Conservation (phyloP, 2,113 vertebrate genomes). For the Oreotragus oreotragus region DNA sequence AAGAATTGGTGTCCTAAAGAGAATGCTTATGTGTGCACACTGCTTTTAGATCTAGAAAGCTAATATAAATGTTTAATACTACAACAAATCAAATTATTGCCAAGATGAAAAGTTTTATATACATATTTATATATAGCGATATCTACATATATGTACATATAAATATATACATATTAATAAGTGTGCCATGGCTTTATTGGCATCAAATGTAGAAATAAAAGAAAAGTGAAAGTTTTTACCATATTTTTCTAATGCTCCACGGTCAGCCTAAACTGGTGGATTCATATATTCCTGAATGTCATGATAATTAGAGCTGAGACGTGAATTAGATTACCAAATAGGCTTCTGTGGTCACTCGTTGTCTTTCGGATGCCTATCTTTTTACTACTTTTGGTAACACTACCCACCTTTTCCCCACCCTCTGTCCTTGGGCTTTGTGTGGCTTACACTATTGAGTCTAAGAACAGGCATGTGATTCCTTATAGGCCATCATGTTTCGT, state of each 20-base stretch:
- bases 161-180: not conserved
- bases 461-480: not conserved
- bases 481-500: not conserved
- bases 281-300: not conserved
- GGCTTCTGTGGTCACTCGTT: not conserved
- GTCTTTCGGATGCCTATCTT: not conserved
- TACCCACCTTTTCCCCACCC: not conserved
- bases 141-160: not conserved
- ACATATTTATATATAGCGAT: not conserved
- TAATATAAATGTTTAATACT: not conserved
- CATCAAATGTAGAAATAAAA: constrained; percentile 11
- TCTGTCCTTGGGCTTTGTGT: not conserved
- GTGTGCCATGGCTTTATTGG: not conserved
- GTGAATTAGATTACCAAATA: not conserved
- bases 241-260: not conserved
- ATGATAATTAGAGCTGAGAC: not conserved
- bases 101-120: not conserved
- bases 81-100: constrained; percentile 1
- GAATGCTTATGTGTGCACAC: not conserved
- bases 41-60: not conserved
- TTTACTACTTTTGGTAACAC: not conserved
- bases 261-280: not conserved
- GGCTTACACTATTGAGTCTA: not conserved
- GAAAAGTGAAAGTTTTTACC: not conserved
- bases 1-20: not conserved